A percentile compares a stretch with the other conserved stretches of the same genome.
Conservation (phyloP, 1,140 invertebrate genomes). For the Holcopasites calliopsidis region DNA sequence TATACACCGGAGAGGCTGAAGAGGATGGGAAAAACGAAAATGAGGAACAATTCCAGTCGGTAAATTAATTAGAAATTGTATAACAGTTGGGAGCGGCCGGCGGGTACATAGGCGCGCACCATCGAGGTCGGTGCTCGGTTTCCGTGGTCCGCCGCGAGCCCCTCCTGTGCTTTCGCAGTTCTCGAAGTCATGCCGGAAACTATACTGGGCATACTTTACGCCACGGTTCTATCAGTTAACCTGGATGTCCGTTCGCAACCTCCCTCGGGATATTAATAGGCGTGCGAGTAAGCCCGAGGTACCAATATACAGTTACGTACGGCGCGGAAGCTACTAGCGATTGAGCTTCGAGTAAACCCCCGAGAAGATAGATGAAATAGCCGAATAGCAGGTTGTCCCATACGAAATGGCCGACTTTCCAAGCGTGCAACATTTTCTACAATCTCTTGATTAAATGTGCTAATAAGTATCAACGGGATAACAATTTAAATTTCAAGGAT, state of each 20-base stretch:
- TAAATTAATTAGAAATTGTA: conserved; percentile 68
- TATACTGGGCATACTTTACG: conserved; percentile 37
- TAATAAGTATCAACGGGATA: too few species aligned
- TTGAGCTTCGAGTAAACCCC: conserved; percentile 1
- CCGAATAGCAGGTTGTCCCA: too few species aligned
- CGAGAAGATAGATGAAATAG: conserved; percentile 27
- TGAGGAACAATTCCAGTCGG: conserved; percentile 48
- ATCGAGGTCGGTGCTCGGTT: conserved; percentile 23
- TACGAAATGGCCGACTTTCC: too few species aligned
- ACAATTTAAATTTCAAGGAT: too few species aligned
- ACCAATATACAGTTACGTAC: conserved; percentile 17
- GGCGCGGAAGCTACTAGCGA: conserved; percentile 13
- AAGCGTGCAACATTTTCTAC: too few species aligned
- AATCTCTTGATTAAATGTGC: too few species aligned
- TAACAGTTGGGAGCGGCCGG: conserved; percentile 54
- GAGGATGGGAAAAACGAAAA: neutral
- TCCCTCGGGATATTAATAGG: conserved; percentile 59
- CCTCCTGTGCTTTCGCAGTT: conserved; percentile 36
- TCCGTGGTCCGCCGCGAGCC: conserved; percentile 40
- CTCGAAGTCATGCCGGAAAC: conserved; percentile 48
- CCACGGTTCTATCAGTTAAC: conserved; percentile 51
- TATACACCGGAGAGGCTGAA: neutral
- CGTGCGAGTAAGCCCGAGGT: conserved; percentile 44
- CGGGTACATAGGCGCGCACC: conserved; percentile 15
- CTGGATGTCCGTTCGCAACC: conserved; percentile 53